A percentile compares a stretch with the other conserved stretches of the same genome.
Conservation (phyloP, 2,888 invertebrate species). For the Ormyrus nitidulus region DNA sequence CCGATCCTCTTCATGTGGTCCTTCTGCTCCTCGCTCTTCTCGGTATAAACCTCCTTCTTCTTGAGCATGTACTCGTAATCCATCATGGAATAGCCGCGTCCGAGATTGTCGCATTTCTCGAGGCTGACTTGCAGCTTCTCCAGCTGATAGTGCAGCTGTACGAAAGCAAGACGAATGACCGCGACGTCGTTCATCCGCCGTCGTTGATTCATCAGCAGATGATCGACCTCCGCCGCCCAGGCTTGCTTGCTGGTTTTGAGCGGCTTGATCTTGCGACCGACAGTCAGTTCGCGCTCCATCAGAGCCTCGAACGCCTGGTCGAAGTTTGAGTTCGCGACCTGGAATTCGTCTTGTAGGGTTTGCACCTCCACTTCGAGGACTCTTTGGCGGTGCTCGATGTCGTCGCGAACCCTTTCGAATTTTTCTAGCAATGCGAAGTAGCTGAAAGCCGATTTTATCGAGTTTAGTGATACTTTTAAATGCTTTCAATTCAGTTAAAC, state of each 20-base stretch:
- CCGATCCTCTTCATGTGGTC: constrained; percentile 54
- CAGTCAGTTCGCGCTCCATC: constrained; percentile 40
- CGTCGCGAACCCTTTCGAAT: constrained; percentile 38
- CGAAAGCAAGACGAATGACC: constrained; percentile 53
- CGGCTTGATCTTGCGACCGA: constrained; percentile 44
- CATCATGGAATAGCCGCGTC: constrained; percentile 57
- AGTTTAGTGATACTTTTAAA: neutral
- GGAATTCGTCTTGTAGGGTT: constrained; percentile 19
- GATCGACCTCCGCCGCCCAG: constrained; percentile 28
- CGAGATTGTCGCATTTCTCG: constrained; percentile 53
- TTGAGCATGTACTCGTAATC: constrained; percentile 59
- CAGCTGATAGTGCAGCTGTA: constrained; percentile 52
- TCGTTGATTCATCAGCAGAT: constrained; percentile 54
- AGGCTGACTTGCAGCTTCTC: constrained; percentile 38
- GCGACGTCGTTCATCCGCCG: constrained; percentile 46
- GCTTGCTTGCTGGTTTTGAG: neutral
- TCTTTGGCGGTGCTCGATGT: constrained; percentile 27
- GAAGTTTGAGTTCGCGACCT: constrained; percentile 9
- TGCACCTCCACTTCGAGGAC: constrained; percentile 19
- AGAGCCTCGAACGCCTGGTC: constrained; percentile 52
- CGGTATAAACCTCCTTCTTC: constrained; percentile 47
- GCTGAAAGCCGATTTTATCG: neutral
- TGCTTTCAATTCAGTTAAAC: neutral
- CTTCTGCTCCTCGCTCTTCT: constrained; percentile 60
- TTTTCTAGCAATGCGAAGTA: constrained; percentile 58